phyloP scores from a whole-genome alignment of 1,140 invertebrate genomes.

The Scaptomyza pallida region DNA sequence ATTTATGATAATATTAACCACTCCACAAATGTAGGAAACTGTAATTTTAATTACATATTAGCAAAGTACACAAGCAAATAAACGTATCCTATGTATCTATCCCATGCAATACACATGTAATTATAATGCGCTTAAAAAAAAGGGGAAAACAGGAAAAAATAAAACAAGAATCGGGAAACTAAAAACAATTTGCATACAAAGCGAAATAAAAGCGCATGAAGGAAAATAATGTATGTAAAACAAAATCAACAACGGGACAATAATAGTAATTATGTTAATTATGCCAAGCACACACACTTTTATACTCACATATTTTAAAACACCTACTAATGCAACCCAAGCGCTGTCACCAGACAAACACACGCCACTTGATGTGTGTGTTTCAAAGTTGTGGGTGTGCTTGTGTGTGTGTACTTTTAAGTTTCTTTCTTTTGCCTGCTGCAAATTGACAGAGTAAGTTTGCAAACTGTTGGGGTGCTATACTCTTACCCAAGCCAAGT shows the following conservation, averaged over 20 bases:
- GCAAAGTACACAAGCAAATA: neutral
- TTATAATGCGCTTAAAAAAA: slow-evolving; percentile 14
- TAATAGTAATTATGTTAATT: slow-evolving; percentile 82
- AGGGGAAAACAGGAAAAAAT: neutral
- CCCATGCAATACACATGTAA: neutral
- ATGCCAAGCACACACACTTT: slow-evolving; percentile 43
- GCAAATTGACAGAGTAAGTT: slow-evolving; percentile 71
- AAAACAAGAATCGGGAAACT: slow-evolving; percentile 38
- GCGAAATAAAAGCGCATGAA: slow-evolving; percentile 54
- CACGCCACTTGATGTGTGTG: slow-evolving; percentile 20
- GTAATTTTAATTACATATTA: slow-evolving; percentile 18
- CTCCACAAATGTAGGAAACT: neutral
- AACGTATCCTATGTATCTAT: neutral
- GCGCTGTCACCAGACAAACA: slow-evolving; percentile 42
- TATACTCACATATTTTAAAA: slow-evolving; percentile 10
- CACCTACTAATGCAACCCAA: neutral
- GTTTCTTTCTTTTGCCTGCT: slow-evolving; percentile 46
- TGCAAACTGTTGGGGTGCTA: slow-evolving; percentile 36
- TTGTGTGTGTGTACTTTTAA: slow-evolving; percentile 36
- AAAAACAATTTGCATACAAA: slow-evolving; percentile 73
- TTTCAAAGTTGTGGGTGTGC: slow-evolving; percentile 20
- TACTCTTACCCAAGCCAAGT: neutral
- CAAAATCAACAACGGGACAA: slow-evolving; percentile 75
- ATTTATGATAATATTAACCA: neutral
- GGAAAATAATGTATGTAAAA: slow-evolving; percentile 64